Evolutionary conservation across 1,140 invertebrate genomes (phyloP).

Genomic region (Brachionus koreanus): DNA sequence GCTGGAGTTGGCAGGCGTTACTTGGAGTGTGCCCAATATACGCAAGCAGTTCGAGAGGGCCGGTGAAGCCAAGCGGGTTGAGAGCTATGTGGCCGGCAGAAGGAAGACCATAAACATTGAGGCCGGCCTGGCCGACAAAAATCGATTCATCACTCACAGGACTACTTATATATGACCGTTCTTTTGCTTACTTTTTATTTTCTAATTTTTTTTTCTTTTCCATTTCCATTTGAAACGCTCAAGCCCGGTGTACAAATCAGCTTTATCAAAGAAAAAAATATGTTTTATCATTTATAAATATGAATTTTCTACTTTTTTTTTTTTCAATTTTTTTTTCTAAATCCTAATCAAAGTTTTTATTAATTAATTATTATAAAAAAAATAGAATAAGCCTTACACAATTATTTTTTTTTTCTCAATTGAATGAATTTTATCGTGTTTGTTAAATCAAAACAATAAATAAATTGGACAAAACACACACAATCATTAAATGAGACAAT

Average conservation of each 20-base stretch:
- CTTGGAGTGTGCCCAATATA: conserved; percentile 38
- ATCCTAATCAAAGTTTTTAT: too few relatives aligned
- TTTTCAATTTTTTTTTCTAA: too few relatives aligned
- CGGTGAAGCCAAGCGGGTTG: background rate
- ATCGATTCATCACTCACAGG: background rate
- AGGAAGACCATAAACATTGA: background rate
- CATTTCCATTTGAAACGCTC: background rate
- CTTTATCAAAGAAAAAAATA: background rate
- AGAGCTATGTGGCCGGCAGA: background rate
- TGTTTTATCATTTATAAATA: background rate
- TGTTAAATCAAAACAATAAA: background rate
- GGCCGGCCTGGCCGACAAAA: background rate
- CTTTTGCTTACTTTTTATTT: too few relatives aligned
- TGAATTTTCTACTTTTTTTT: background rate
- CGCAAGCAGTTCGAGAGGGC: conserved; percentile 6
- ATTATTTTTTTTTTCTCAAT: background rate
- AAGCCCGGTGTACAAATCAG: background rate
- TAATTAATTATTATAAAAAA: background rate
- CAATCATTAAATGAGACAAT: too few relatives aligned
- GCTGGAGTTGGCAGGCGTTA: background rate
- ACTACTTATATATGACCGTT: background rate
- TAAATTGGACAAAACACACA: too few relatives aligned
- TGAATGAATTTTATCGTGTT: background rate
- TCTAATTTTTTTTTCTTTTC: background rate
- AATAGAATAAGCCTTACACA: too few relatives aligned